Evolutionary conservation across 92 coral and sea anemone species (phyloP).

Genomic region (Heteractis magnifica): DNA sequence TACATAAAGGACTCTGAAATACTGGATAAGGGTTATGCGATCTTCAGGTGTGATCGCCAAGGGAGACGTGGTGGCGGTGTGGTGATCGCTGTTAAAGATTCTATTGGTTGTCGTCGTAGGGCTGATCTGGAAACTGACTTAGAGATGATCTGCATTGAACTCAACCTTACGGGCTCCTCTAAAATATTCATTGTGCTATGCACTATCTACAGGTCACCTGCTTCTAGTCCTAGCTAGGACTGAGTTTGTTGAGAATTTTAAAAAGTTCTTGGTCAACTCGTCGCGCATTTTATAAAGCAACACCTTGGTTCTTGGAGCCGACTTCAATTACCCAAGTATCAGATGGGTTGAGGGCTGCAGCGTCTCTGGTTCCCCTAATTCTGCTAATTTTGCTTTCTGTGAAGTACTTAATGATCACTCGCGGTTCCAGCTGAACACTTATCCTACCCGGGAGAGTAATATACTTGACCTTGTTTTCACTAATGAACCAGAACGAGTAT

Average conservation of each 20-base stretch:
- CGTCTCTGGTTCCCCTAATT: neutral
- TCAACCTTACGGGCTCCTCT: no score
- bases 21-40: conserved; percentile 15
- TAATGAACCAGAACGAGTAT: conserved; percentile 7
- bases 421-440: conserved; percentile 4
- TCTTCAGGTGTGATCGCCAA: neutral
- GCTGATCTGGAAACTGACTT: no score
- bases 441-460: neutral
- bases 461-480: neutral
- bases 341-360: neutral
- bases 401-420: neutral
- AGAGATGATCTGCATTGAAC: no score
- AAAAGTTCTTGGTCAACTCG: no score
- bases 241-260: no score
- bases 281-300: no score
- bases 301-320: neutral
- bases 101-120: no score
- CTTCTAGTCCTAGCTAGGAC: no score
- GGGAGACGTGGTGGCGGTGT: no score
- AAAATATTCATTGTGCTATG: no score
- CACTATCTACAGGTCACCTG: no score
- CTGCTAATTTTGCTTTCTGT: conserved; percentile 8
- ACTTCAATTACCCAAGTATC: conserved; percentile 10
- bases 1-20: conserved; percentile 9
- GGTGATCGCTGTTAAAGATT: no score